Base-by-base conservation (phyloP, 2,113 vertebrate genomes). In the Tupaia tana region DNA sequence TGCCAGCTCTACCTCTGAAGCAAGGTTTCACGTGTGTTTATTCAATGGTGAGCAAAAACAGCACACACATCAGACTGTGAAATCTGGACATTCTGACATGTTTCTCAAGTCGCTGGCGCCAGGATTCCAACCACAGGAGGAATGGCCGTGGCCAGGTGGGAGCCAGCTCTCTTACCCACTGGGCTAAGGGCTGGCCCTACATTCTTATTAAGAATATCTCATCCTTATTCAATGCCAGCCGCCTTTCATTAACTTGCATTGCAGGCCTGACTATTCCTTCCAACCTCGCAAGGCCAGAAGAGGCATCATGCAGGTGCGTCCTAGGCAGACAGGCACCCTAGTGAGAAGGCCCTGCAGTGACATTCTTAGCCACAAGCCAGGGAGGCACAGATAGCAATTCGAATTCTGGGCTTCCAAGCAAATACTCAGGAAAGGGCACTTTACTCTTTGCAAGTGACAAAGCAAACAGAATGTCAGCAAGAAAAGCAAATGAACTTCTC, bases 401-500 rank as follows among this genome's bases (percentile, higher is more conserved):
- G 90, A 79, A 90, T 58, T 75, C 84, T 75, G 77, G 95, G 92
- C 70, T 84, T 67, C 56, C 56, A 43, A 95, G 79, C 86, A 86
- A 77, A 81, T 87, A 77, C 56, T 86, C 31, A 88, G 73, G 81
- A 91, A 89, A 82, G 77, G 82, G 61, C n/a, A 31, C 31, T 58
- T 15, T 6, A 85, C 54, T 66, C 90, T 95, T 77, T 86, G 84
- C 77, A 93, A 84, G 54, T 6, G 66, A 31, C 86, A 67, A 91
- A 85, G 61, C 19, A 88, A 95, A 92, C 69, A 90, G 54, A 96
- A 69, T 19, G 5, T 77, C 54, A 59, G 64, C 22, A n/a, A 80
- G 88, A 81, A 16, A 92, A 91, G 88, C 78, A 90, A 90, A 90
- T 10, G n/a, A 19, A 80, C 80, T 89, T 94, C 86, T 74, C n/a